A percentile compares a stretch with the other conserved stretches of the same genome.
Conservation (phyloP, 1,140 invertebrate species). For the Zaprionus nigranus region DNA sequence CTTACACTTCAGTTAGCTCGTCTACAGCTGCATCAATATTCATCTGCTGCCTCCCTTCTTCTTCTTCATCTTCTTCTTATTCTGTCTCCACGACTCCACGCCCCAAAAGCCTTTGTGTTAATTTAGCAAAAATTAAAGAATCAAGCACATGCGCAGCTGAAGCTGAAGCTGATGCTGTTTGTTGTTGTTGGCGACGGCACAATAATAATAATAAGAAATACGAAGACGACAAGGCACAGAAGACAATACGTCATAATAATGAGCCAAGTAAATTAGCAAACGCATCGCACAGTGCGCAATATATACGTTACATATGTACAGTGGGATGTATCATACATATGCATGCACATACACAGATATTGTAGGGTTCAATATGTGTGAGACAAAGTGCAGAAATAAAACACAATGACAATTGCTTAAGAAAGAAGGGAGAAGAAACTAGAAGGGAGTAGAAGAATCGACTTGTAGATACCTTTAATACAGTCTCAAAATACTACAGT, state of each 20-base stretch:
- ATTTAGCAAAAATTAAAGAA: slow-evolving; percentile 47
- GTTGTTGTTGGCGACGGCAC: slow-evolving; percentile 16
- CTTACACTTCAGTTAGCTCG: slow-evolving; percentile 9
- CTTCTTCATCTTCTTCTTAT: neutral
- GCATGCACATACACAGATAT: neutral
- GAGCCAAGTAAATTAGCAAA: slow-evolving; percentile 43
- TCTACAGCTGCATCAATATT: slow-evolving; percentile 42
- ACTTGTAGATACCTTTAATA: neutral
- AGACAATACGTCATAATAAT: slow-evolving; percentile 47
- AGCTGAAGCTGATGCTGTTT: neutral
- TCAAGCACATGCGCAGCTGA: slow-evolving; percentile 33
- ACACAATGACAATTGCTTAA: neutral
- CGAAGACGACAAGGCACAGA: slow-evolving; percentile 4
- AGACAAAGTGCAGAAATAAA: neutral
- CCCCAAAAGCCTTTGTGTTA: slow-evolving; percentile 45
- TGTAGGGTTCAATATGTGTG: too few species aligned
- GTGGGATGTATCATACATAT: neutral
- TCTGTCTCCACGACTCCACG: neutral
- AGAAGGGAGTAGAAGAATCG: neutral
- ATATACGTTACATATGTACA: slow-evolving; percentile 9
- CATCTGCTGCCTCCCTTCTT: slow-evolving; percentile 15
- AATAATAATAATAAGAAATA: slow-evolving; percentile 22
- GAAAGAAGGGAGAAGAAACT: neutral
- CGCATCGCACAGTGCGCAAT: slow-evolving; percentile 23
- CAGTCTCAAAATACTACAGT: neutral